phyloP scores from a whole-genome alignment of 2,113 vertebrate species.

The Paramisgurnus dabryanus region DNA sequence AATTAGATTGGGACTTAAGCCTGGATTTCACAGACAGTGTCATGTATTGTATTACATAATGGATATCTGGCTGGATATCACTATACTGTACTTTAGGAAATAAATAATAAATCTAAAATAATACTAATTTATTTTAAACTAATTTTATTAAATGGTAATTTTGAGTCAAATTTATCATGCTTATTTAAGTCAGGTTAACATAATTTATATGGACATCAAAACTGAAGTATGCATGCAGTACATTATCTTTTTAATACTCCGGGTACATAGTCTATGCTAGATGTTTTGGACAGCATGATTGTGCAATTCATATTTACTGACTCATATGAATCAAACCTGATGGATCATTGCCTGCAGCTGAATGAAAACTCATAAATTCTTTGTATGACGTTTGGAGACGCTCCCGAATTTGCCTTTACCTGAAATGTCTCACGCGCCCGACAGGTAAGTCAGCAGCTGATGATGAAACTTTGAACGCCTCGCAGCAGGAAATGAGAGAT shows the following conservation, averaged over 20 bases:
- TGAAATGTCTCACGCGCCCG: not conserved
- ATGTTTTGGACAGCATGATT: conserved; percentile 23
- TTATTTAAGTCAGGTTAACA: not conserved
- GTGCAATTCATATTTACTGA: conserved; percentile 4
- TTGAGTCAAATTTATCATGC: too few species aligned
- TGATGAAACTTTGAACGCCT: conserved; percentile 16
- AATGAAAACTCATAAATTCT: conserved; percentile 25
- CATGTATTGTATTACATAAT: too few species aligned
- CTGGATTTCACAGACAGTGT: too few species aligned
- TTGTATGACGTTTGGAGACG: not conserved
- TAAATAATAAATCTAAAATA: too few species aligned
- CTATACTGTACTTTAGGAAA: too few species aligned
- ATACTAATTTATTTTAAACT: too few species aligned
- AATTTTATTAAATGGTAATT: too few species aligned
- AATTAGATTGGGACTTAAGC: too few species aligned
- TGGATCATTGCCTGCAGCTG: conserved; percentile 31
- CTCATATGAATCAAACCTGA: not conserved
- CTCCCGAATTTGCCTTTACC: not conserved
- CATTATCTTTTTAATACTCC: not conserved
- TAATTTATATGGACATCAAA: not conserved
- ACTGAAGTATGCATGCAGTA: not conserved
- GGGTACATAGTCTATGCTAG: not conserved
- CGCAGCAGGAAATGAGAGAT: conserved; percentile 25
- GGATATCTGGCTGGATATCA: too few species aligned
- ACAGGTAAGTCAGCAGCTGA: conserved; percentile 30